These are phyloP conservation scores for Pseudochirops cupreus DNA, from an alignment of 2,797 vertebrate genomes.

Conservation along the genomic window DNA sequence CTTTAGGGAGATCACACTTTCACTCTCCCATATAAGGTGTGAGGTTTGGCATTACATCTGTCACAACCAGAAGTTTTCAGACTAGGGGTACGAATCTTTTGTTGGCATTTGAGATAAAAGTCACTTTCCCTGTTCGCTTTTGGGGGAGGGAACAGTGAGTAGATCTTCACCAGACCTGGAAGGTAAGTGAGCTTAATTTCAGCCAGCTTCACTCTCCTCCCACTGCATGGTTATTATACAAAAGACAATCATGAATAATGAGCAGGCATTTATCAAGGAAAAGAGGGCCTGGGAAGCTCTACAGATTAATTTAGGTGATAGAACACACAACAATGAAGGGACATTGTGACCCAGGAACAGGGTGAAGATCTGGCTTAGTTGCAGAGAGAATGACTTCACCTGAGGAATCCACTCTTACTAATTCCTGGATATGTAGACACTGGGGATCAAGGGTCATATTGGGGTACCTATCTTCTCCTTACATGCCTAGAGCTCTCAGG, in stretches of 20 bases:
- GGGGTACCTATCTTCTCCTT: neutral
- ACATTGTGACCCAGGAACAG: neutral
- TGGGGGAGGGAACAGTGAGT: neutral
- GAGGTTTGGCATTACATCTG: neutral
- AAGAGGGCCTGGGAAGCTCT: neutral
- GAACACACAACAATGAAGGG: neutral
- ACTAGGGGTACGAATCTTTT: neutral
- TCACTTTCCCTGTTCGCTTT: neutral
- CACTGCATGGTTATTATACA: neutral
- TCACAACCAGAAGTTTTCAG: neutral
- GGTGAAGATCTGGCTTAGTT: neutral
- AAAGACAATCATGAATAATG: neutral
- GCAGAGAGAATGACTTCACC: neutral
- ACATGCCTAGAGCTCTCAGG: neutral
- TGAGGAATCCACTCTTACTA: neutral
- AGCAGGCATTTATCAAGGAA: neutral
- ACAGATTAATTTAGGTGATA: neutral
- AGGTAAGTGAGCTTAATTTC: neutral
- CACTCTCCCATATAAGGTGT: neutral
- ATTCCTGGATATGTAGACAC: neutral
- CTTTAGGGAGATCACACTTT: neutral
- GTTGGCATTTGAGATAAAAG: neutral
- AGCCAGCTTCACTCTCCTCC: neutral
- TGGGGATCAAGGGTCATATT: neutral
- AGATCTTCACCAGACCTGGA: neutral